Percentiles rank a stretch among this genome's conserved stretches.
These are phyloP conservation scores for Yponomeuta cagnagella DNA, from an alignment of 2,888 invertebrate genomes.

Conservation along the genomic window DNA sequence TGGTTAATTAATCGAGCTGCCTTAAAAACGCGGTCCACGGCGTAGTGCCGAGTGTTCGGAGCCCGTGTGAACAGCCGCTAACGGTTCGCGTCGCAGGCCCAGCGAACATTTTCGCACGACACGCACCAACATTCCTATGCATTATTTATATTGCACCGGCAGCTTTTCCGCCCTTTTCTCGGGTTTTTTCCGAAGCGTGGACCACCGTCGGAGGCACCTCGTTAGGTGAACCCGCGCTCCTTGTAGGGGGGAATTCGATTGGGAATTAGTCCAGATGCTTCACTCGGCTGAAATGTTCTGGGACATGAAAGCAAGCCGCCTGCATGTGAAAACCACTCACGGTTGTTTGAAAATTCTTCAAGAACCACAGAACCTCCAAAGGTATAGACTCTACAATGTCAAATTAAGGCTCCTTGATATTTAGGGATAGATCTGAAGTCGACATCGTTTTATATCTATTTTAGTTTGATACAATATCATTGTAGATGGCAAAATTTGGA, in stretches of 20 bases:
- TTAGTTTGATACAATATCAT: no score
- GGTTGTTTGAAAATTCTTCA: background rate
- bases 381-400: background rate
- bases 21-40: background rate
- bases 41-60: background rate
- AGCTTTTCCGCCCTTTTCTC: constrained; percentile 60
- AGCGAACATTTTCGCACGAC: constrained; percentile 56
- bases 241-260: constrained; percentile 7
- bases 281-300: constrained; percentile 2
- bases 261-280: background rate
- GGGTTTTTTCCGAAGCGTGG: constrained; percentile 40
- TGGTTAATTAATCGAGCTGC: background rate
- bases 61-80: constrained; percentile 26
- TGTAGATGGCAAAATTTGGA: no score
- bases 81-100: constrained; percentile 34
- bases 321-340: background rate
- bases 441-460: no score
- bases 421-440: no score
- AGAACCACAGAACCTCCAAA: no score
- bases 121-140: constrained; percentile 50
- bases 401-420: no score
- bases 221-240: constrained; percentile 4
- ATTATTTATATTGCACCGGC: constrained; percentile 58
- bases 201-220: constrained; percentile 25
- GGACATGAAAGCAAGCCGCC: background rate